Base-by-base conservation (phyloP, 2,888 invertebrate genomes). In the Scotopteryx bipunctaria region DNA sequence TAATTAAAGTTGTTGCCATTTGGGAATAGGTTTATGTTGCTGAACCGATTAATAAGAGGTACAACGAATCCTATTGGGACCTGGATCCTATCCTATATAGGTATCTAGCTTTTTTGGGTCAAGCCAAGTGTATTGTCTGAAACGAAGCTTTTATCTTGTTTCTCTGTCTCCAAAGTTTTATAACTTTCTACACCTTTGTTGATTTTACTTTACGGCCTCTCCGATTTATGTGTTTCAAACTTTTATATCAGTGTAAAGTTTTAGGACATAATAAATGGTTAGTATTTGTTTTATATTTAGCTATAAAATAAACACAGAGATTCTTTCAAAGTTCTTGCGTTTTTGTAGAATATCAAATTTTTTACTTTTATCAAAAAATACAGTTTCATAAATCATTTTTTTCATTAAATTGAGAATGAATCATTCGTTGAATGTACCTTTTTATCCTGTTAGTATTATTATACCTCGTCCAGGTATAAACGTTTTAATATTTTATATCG, bases 1-100 rank as follows among this genome's bases (percentile, higher is more conserved):
- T 59, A 54, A 57, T 58, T 56, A 53, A 58, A 55, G 37, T 54
- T 41, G 35, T 38, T 19, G 41, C 16, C 33, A 13, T 13, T 33
- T 43, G 15, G 13, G 45, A 21, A 32, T 33, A 42, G 42, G 42
- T 46, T 37, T 32, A 32, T 32, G 31, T 25, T 25, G 17, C 19
- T 21, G 5, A 31, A 42, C 6, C n/a, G 17, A 11, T 29, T 36
- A 8, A 46, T 46, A 35, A 23, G 11, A 41, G 21, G 25, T 41
- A 27, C 27, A 27, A 9, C 35, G 9, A 45, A 45, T 40, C 40
- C 11, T 40, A 25, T 32, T 25, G 4, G 15, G 8, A 25, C 3
- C 14, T 23, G 31, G 23, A n/a, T 43, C n/a, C n/a, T n/a, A n/a
- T n/a, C n/a, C n/a, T n/a, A n/a, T 31, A 3, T 21, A 29, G 17